Evolutionary conservation across 1,140 invertebrate species (phyloP), one percentile per base, ranked within the genome.

Genomic region (Mamestra configurata): DNA sequence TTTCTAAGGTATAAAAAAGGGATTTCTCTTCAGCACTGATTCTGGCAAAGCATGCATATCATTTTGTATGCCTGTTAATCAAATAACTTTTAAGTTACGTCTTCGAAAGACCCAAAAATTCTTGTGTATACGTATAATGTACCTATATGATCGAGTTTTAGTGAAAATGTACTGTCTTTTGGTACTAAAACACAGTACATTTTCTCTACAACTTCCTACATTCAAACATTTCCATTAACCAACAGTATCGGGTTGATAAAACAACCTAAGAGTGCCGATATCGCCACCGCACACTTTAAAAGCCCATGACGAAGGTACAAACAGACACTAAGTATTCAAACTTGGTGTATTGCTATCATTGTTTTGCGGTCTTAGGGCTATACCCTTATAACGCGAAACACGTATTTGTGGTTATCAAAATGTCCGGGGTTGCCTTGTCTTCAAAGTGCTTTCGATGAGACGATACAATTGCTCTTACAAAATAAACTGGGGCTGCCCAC

Each of bases 391-490:
- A 83, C 79, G 75, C 68, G 85, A 86, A 89, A 86, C 84, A 86
- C 82, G 88, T 88, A 88, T 87, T 89, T 90, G 89, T 76, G 88
- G 89, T 86, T 86, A 85, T 85, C 84, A 85, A 84, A 88, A 87
- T 84, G 78, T 86, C 85, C 81, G 55, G 80, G 82, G 81, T 85
- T 83, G 72, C 70, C 51, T 55, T 64, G 80, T 84, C 80, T 83
- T 79, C 31, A 68, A 84, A 83, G 61, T 84, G 79, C 81, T 81
- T 77, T 37, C 55, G 49, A 43, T 66, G 57, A 55, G 35, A 49
- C 55, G 64, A 55, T 27, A 79, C 43, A 64, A 71, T 79, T 55
- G 68, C 35, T 71, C 59, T 79, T 51, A 72, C 51, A 27, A 68
- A 61, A 40, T 64, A 51, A 18, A 40, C 53, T 72, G 31, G 46